phyloP scores from a whole-genome alignment of 92 coral and sea anemone genomes.

The Metridium senile region DNA sequence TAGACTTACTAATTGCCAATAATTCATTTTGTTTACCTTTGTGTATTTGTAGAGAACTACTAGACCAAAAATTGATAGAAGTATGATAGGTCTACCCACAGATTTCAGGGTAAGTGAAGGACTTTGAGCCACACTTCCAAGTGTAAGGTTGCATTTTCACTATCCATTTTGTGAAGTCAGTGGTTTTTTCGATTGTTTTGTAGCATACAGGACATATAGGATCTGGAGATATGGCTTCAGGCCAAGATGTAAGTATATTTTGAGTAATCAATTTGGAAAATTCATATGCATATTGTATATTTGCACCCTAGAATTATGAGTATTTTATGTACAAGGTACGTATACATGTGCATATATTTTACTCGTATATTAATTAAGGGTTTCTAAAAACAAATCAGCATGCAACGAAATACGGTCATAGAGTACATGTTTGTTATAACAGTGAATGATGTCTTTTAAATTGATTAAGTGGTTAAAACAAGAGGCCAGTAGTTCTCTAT shows the following conservation, averaged over 20 bases:
- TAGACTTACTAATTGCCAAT: background rate
- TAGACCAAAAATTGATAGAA: constrained; percentile 73
- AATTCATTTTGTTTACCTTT: background rate
- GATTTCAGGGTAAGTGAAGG: constrained; percentile 72
- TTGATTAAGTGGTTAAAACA: no score
- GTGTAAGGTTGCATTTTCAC: background rate
- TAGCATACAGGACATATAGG: constrained; percentile 95
- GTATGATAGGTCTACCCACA: constrained; percentile 84
- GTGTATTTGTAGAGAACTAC: constrained; percentile 24
- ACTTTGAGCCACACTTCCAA: background rate
- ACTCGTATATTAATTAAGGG: background rate
- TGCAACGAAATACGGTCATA: background rate
- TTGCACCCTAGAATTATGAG: no score
- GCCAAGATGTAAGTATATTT: constrained; percentile 68
- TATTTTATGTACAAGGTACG: no score
- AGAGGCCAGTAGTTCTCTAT: no score
- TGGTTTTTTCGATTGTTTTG: background rate
- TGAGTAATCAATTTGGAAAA: background rate
- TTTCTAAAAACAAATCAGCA: background rate
- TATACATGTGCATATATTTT: background rate
- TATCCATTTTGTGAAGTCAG: background rate
- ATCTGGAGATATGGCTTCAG: constrained; percentile 93
- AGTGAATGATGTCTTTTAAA: no score
- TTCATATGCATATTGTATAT: no score
- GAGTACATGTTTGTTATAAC: background rate